Evolutionary conservation across 2,113 vertebrate species (phyloP), one percentile per base, ranked within the genome.

Genomic region (Psittacara wagleri): DNA sequence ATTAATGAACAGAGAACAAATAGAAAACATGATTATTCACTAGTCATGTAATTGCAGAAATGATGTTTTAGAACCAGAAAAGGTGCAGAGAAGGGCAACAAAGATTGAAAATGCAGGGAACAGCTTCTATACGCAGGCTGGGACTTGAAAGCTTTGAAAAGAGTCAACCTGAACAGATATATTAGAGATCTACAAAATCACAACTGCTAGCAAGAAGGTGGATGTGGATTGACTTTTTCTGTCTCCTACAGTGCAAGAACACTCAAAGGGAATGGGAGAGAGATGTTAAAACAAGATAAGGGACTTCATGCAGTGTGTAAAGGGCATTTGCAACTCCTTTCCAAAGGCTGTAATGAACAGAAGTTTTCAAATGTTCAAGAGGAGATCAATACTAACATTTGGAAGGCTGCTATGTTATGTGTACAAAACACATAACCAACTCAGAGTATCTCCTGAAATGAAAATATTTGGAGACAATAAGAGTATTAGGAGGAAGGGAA

Each of bases 331-430:
- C 35, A 49, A 23, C 8, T 79, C 41, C 17, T 64, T 86, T 81
- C 27, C 18, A 57, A 57, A 82, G n/a, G 11, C 46, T 88, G 41
- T 63, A 39, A 63, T 18, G 23, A 66, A 5, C 14, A 23, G 13
- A 66, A 31, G 28, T 52, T 85, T 67, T 59, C 79, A 22, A 2
- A 7, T 2, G 3, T 17, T 64, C 31, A 61, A 57, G 19, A 16
- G 13, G 23, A 74, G 3, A 43, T 9, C 44, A 57, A 20, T 25
- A 23, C 44, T 87, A 55, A 22, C 63, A 18, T 51, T 29, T 67
- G 28, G 37, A 80, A 72, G 19, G 20, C 16, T 83, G 8, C 13
- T 67, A 20, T 0, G 0, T 44, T 72, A 13, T 1, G 0, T 33
- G 22, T 13, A 14, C 33, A 76, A 94, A 72, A 13, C 25, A 81